Conservation (phyloP, 2,113 vertebrate species). For the Pygoscelis adeliae region DNA sequence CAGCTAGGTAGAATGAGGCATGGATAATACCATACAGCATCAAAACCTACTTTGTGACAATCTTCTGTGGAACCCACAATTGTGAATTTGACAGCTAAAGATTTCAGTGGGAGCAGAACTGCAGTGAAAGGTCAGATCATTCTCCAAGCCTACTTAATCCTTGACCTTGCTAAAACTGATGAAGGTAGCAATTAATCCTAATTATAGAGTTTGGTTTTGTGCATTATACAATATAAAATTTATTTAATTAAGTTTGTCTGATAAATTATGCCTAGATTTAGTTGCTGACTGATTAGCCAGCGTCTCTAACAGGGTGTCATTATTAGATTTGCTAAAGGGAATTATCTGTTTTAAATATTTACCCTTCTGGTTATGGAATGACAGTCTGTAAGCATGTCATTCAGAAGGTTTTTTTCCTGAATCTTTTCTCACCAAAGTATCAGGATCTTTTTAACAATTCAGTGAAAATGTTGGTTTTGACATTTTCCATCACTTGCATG, state of each 20-base stretch:
- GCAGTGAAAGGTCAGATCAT: neutral
- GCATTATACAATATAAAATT: neutral
- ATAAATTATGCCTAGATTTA: neutral
- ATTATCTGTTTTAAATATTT: neutral
- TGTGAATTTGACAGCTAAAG: neutral
- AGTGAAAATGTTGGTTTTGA: slow-evolving; percentile 5
- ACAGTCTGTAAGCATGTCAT: neutral
- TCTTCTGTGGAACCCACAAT: neutral
- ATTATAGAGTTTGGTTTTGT: neutral
- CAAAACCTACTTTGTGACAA: neutral
- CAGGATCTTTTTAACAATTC: neutral
- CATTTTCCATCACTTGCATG: slow-evolving; percentile 10
- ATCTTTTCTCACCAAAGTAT: slow-evolving; percentile 4
- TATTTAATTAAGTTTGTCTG: neutral
- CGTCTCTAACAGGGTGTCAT: neutral
- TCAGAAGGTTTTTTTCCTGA: neutral
- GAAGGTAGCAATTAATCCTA: neutral
- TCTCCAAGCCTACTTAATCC: neutral
- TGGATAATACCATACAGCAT: neutral
- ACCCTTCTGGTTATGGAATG: neutral
- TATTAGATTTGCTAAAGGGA: neutral
- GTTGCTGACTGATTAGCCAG: neutral
- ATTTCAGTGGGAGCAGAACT: neutral
- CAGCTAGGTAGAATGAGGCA: neutral
- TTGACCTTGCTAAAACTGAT: neutral